Evolutionary conservation across 2,797 vertebrate genomes (phyloP).

Genomic region (Peromyscus melanophrys): DNA sequence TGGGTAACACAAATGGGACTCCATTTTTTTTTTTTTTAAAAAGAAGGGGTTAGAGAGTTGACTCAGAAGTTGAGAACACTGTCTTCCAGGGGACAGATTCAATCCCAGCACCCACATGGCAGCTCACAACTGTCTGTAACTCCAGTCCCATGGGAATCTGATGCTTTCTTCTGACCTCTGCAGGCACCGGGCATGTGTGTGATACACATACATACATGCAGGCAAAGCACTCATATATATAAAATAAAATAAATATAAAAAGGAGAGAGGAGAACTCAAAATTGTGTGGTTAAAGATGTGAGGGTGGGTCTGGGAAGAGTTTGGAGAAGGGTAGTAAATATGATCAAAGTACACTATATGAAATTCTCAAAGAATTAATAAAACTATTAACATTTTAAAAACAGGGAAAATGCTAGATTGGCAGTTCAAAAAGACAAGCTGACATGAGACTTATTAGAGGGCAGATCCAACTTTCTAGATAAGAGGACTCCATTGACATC

Average conservation of each 20-base stretch:
- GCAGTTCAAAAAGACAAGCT: conserved; percentile 5
- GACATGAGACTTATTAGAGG: background rate
- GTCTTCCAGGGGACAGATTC: background rate
- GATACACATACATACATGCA: background rate
- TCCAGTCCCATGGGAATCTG: background rate
- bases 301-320: background rate
- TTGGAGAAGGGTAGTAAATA: background rate
- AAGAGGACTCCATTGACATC: background rate
- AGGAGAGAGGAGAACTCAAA: background rate
- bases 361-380: background rate
- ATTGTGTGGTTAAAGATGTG: background rate
- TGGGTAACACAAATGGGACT: background rate
- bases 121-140: background rate
- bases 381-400: background rate
- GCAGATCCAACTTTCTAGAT: conserved; percentile 11
- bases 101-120: background rate
- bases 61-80: background rate
- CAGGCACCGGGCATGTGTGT: background rate
- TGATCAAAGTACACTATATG: no score
- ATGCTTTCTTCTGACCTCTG: background rate
- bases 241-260: background rate
- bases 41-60: background rate
- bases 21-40: no score
- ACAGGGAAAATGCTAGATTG: background rate
- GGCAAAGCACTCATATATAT: background rate